Base-by-base conservation (phyloP, 2,888 invertebrate genomes). In the Cantharis lateralis region DNA sequence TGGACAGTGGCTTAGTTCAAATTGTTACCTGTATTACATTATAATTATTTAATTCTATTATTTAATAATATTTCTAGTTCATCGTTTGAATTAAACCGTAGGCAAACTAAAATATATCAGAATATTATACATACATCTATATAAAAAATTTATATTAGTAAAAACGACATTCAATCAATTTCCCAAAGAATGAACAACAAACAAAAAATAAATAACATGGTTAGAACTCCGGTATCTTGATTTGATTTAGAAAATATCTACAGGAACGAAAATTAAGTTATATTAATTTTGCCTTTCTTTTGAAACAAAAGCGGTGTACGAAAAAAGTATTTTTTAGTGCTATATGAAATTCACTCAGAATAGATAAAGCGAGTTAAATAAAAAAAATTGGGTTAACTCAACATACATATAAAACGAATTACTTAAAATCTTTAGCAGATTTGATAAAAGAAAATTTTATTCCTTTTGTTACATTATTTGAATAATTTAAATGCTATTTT, bases 191-290 rank as follows among this genome's bases (percentile, higher is more conserved):
- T 24, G 16, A 66, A 24, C 64, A 66, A 66, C 64, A 66, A 66
- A 66, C n/a, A 48, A 48, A 48, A 48, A 48, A 48, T 48, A 48
- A 66, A 66, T 66, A 66, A 66, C 64, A 66, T 16, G 64, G 24
- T 66, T 66, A 66, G 13, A 66, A 66, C 64, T 66, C 24, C 64
- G 24, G 64, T 66, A 66, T 24, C 64, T 66, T 66, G 64, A 66
- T 66, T 20, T 24, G 64, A 66, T 66, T 66, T 66, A 66, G 64
- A 20, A 66, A 68, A 70, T 68, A 28, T 28, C 68, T 68, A 28
- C 68, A 15, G 69, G 28, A 69, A 69, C 28, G 32, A 48, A 66
- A 73, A 73, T 73, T 73, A 69, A 69, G 68, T 73, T 73, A 62
- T 69, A 73, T 68, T 68, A 73, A 73, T 68, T 73, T 68, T 26